Percentiles rank a stretch among this genome's conserved stretches.
These are phyloP conservation scores for Sitta europaea DNA, from an alignment of 2,113 vertebrate genomes.

Conservation along the genomic window DNA sequence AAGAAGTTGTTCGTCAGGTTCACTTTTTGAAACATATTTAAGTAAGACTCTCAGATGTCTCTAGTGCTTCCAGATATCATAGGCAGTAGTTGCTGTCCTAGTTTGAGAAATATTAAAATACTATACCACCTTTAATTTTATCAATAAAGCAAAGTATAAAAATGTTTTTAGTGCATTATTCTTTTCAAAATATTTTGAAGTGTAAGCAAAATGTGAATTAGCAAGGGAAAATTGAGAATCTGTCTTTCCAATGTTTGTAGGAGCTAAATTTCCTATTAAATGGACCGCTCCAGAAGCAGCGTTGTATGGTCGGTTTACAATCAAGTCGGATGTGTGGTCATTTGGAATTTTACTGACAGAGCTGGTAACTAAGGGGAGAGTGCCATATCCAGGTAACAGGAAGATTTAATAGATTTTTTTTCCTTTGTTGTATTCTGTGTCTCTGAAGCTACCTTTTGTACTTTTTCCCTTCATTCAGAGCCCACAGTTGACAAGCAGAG, in stretches of 20 bases:
- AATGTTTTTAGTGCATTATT: neutral
- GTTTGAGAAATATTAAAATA: neutral
- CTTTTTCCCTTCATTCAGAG: neutral
- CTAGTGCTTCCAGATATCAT: neutral
- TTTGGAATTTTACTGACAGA: slow-evolving; percentile 94
- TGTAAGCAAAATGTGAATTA: neutral
- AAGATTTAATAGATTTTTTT: neutral
- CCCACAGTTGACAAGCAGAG: neutral
- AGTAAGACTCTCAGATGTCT: neutral
- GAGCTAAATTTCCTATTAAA: slow-evolving; percentile 96
- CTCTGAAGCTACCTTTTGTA: neutral
- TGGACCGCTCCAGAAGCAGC: slow-evolving; percentile 96
- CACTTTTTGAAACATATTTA: neutral
- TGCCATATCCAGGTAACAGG: slow-evolving; percentile 90
- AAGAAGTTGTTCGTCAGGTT: neutral
- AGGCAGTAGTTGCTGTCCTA: neutral
- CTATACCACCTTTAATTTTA: neutral
- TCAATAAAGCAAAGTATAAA: neutral
- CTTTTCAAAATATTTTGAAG: neutral
- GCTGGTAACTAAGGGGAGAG: slow-evolving; percentile 93
- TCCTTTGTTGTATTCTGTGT: neutral
- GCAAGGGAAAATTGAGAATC: neutral
- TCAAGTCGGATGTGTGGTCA: slow-evolving; percentile 96
- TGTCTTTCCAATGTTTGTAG: slow-evolving; percentile 64
- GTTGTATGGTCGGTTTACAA: slow-evolving; percentile 92